Conservation (phyloP, 2,888 invertebrate species). For the Helleia helle region DNA sequence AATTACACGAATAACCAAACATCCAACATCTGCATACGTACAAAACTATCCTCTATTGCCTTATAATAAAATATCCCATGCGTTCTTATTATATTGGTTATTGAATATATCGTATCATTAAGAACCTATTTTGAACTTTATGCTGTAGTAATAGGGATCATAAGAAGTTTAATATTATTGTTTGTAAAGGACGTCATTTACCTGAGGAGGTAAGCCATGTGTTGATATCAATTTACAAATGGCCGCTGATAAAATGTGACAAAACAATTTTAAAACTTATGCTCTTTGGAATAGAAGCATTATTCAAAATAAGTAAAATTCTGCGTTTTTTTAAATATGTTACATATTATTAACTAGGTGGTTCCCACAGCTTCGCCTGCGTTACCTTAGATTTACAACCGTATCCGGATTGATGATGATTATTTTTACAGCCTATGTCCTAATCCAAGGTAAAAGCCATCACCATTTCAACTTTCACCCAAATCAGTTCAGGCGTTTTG, state of each 20-base stretch:
- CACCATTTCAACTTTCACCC: too few species aligned
- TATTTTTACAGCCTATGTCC: too few species aligned
- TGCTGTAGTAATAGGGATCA: neutral
- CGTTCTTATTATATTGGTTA: neutral
- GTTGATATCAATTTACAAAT: constrained; percentile 33
- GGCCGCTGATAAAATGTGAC: constrained; percentile 22
- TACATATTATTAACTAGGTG: too few species aligned
- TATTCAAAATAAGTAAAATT: too few species aligned
- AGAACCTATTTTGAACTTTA: constrained; percentile 9
- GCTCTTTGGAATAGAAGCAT: neutral
- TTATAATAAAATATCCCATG: neutral
- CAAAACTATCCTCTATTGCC: constrained; percentile 1
- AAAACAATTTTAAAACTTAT: neutral
- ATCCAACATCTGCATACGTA: neutral
- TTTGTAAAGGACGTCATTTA: constrained; percentile 26
- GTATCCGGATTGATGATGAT: too few species aligned
- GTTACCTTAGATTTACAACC: too few species aligned
- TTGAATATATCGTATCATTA: neutral
- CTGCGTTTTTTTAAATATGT: too few species aligned
- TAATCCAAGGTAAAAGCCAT: too few species aligned
- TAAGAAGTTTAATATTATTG: neutral
- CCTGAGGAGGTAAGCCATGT: constrained; percentile 35
- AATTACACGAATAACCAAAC: constrained; percentile 14
- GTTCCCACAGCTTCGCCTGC: too few species aligned
- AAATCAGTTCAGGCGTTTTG: too few species aligned